A percentile compares a stretch with the other conserved stretches of the same genome.
Evolutionary conservation across 2,797 vertebrate genomes (phyloP).

Genomic region (Brachyalestes nurse): DNA sequence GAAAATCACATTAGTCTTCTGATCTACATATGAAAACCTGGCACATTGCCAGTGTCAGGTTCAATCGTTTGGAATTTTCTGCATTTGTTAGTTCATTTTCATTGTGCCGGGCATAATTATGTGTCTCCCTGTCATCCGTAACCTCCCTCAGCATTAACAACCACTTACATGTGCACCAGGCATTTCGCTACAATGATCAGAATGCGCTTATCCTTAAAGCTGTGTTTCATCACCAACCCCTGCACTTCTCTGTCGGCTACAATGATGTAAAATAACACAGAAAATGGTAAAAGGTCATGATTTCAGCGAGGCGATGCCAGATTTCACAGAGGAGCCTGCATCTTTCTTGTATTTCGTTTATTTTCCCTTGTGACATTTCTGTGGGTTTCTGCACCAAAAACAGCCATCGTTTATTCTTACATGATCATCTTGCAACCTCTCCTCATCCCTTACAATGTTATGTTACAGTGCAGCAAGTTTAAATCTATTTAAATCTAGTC

Average conservation of each 20-base stretch:
- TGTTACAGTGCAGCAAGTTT: not conserved
- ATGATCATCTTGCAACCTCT: not conserved
- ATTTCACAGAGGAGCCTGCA: not conserved
- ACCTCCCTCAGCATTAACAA: slow-evolving; percentile 15
- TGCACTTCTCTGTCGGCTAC: slow-evolving; percentile 5
- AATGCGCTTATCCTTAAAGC: not conserved
- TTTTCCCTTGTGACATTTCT: not conserved
- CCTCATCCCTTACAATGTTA: not conserved
- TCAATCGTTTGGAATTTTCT: not conserved
- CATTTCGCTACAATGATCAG: not conserved
- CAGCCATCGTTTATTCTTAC: not conserved
- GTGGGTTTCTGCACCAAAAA: not conserved
- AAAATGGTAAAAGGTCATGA: slow-evolving; percentile 25
- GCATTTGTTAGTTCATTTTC: slow-evolving; percentile 1
- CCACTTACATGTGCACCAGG: not conserved
- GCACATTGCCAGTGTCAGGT: slow-evolving; percentile 5
- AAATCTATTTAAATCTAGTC: not conserved
- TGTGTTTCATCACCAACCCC: slow-evolving; percentile 26
- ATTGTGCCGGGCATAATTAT: slow-evolving; percentile 5
- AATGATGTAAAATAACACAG: slow-evolving; percentile 19
- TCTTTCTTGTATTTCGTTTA: not conserved
- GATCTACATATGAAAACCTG: slow-evolving; percentile 34
- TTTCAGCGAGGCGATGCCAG: not conserved
- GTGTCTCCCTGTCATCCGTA: slow-evolving; percentile 11
- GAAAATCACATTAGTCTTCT: slow-evolving; percentile 20